Evolutionary conservation across 2,113 vertebrate species (phyloP).

Genomic region (Lonchura striata): DNA sequence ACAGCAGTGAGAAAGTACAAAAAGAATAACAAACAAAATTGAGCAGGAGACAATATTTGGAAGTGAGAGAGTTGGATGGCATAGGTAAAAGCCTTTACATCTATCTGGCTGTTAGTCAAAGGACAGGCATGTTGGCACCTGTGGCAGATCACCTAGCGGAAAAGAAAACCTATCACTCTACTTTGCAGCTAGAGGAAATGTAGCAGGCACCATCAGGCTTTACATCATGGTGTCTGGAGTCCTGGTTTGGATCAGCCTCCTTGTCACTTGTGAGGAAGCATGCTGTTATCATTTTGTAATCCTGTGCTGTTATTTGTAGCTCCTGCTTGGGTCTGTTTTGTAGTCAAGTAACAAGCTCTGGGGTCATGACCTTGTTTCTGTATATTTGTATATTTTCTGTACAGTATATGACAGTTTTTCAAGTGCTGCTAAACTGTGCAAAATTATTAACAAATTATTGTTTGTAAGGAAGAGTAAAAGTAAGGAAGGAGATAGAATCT

Average conservation of each 20-base stretch:
- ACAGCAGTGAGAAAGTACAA: background rate
- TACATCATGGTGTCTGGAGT: background rate
- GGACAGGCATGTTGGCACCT: background rate
- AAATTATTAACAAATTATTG: background rate
- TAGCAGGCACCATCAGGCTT: background rate
- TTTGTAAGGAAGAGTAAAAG: background rate
- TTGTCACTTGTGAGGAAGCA: background rate
- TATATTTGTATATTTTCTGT: background rate
- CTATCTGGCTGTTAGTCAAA: background rate
- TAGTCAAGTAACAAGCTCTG: background rate
- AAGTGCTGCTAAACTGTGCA: background rate
- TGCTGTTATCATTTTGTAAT: background rate
- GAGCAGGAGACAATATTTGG: background rate
- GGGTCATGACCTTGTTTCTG: background rate
- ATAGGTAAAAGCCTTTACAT: background rate
- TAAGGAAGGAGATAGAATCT: background rate
- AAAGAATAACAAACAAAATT: background rate
- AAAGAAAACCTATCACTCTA: background rate
- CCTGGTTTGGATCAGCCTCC: constrained; percentile 23
- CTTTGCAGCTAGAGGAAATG: constrained; percentile 15
- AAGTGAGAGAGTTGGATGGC: background rate
- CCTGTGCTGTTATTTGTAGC: constrained; percentile 11
- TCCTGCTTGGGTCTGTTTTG: background rate
- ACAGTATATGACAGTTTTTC: background rate
- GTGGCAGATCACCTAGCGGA: background rate